phyloP scores from a whole-genome alignment of 2,797 vertebrate genomes.

The Alosa sapidissima region DNA sequence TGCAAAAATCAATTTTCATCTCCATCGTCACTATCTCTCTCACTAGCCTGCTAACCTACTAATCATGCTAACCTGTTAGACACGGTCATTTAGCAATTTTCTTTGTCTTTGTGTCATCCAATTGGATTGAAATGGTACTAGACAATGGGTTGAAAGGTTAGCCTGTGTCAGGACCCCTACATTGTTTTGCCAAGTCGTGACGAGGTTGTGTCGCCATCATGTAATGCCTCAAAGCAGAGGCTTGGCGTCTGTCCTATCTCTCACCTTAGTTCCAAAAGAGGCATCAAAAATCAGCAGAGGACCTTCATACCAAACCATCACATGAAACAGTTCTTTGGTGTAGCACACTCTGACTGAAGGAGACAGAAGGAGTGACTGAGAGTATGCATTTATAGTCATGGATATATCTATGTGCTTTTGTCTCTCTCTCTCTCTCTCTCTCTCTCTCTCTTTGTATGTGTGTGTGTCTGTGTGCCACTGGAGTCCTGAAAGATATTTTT shows the following conservation, averaged over 20 bases:
- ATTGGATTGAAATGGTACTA: neutral
- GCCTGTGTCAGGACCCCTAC: neutral
- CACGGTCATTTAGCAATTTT: neutral
- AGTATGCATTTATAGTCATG: neutral
- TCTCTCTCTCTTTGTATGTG: neutral
- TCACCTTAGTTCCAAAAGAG: conserved; percentile 12
- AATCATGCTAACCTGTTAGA: neutral
- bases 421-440: neutral
- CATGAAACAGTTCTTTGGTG: conserved; percentile 27
- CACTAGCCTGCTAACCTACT: neutral
- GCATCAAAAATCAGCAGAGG: conserved; percentile 17
- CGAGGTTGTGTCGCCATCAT: neutral
- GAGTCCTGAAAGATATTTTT: conserved; percentile 9
- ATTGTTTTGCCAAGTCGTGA: neutral
- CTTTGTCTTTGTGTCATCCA: neutral
- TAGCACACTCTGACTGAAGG: neutral
- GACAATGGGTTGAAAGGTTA: neutral
- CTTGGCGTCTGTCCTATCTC: neutral
- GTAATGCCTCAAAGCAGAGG: conserved; percentile 8
- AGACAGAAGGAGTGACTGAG: conserved; percentile 2
- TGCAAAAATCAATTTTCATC: conserved; percentile 20
- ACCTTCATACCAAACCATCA: conserved; percentile 16
- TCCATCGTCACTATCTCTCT: neutral
- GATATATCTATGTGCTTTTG: neutral
- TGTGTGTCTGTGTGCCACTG: neutral